phyloP scores from a whole-genome alignment of 2,888 invertebrate genomes.

The Pimpla rufipes region DNA sequence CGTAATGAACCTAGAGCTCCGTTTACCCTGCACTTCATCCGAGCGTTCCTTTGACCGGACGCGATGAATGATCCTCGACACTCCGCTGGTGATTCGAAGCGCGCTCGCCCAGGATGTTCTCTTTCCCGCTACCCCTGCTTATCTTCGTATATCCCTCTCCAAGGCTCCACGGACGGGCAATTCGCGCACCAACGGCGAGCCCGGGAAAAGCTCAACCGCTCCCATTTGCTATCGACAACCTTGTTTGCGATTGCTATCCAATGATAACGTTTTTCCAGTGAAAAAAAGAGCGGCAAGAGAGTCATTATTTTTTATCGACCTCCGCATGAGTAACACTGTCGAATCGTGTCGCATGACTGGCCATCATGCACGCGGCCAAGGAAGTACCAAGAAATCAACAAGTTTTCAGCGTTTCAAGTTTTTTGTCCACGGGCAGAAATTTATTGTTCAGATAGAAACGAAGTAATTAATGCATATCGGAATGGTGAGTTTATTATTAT shows the following conservation, averaged over 20 bases:
- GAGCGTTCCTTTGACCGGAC: slow-evolving; percentile 66
- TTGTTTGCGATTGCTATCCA: slow-evolving; percentile 69
- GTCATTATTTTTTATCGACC: slow-evolving; percentile 78
- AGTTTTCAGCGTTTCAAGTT: no score
- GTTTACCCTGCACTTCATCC: slow-evolving; percentile 74
- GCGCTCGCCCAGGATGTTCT: slow-evolving; percentile 3
- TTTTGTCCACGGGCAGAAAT: no score
- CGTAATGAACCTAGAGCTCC: slow-evolving; percentile 54
- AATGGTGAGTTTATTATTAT: no score
- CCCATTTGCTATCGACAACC: slow-evolving; percentile 54
- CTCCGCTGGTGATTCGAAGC: slow-evolving; percentile 27
- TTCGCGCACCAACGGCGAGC: neutral
- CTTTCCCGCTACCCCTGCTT: neutral
- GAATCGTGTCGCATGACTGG: no score
- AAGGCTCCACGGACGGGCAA: neutral
- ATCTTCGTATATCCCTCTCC: neutral
- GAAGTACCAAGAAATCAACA: no score
- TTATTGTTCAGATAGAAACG: no score
- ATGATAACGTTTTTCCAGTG: slow-evolving; percentile 15
- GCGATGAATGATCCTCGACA: slow-evolving; percentile 72
- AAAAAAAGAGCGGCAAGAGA: slow-evolving; percentile 32
- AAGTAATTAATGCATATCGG: no score
- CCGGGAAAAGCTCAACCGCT: slow-evolving; percentile 4
- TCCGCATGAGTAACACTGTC: neutral
- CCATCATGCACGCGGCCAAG: no score